Percentiles rank a stretch among this genome's conserved stretches.
Conservation (phyloP, 2,113 vertebrate species). For the Barnardius zonarius region DNA sequence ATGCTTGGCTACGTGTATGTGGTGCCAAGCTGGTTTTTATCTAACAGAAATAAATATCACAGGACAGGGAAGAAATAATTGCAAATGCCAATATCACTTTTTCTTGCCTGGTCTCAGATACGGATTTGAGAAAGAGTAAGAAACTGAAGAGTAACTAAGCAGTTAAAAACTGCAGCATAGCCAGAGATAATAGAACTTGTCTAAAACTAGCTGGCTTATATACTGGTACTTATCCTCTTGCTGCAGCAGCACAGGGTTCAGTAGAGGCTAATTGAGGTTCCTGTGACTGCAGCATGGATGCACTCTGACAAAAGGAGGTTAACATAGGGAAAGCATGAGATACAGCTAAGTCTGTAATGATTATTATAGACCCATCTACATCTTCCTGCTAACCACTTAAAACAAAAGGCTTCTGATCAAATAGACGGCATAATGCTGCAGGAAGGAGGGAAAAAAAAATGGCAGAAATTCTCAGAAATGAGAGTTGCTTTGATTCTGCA, state of each 20-base stretch:
- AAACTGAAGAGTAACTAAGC: neutral
- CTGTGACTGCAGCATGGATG: neutral
- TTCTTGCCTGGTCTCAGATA: neutral
- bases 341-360: neutral
- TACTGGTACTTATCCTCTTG: neutral
- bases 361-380: neutral
- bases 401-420: neutral
- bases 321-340: neutral
- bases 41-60: neutral
- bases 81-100: neutral
- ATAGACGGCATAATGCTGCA: neutral
- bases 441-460: neutral
- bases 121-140: neutral
- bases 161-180: neutral
- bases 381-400: neutral
- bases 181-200: neutral
- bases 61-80: neutral
- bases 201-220: neutral
- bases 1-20: neutral
- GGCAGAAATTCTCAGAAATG: neutral
- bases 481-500: neutral
- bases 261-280: neutral
- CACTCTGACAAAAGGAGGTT: neutral
- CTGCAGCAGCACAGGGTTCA: neutral
- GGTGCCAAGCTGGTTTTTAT: neutral